phyloP scores from a whole-genome alignment of 2,113 vertebrate species.

The Chaetops frenatus region DNA sequence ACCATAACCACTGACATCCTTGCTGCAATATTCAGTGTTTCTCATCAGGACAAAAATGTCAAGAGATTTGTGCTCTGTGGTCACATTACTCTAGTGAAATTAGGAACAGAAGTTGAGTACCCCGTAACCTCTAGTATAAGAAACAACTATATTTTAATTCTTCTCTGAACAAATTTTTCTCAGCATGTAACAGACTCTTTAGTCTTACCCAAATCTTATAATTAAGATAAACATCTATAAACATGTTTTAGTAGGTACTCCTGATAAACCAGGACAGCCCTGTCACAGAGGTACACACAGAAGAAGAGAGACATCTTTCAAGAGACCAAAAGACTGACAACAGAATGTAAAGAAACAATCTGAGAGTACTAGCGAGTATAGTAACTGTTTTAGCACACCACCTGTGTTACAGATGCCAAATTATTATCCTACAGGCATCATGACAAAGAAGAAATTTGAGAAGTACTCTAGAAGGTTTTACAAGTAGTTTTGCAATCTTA shows the following conservation, averaged over 20 bases:
- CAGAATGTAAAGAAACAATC: neutral
- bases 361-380: neutral
- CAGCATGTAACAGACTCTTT: neutral
- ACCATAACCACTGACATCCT: neutral
- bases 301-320: neutral
- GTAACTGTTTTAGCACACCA: neutral
- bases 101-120: neutral
- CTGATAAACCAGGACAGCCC: neutral
- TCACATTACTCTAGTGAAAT: neutral
- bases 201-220: neutral
- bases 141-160: neutral
- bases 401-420: neutral
- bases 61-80: neutral
- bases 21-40: neutral
- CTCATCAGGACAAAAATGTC: neutral
- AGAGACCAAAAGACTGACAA: neutral
- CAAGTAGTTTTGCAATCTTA: neutral
- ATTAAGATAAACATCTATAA: neutral
- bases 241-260: neutral
- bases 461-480: neutral
- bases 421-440: neutral
- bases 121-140: neutral
- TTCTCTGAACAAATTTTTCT: neutral
- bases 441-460: neutral
- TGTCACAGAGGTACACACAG: neutral